Evolutionary conservation across 1,140 invertebrate species (phyloP), one percentile per base, ranked within the genome.

Genomic region (Wiebesia pumilae): DNA sequence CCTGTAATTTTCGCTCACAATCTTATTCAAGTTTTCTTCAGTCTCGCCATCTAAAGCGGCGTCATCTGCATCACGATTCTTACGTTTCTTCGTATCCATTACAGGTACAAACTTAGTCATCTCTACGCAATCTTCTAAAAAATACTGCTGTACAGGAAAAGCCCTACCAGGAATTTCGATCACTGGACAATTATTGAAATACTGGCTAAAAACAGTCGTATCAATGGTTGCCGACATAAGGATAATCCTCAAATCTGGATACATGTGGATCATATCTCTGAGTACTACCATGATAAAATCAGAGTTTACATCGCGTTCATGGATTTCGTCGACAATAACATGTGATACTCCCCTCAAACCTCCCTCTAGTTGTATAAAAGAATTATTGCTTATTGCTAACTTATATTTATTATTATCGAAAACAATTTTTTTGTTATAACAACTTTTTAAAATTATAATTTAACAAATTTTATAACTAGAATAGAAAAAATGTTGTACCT

Each of bases 141-240:
- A 99, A 91, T 97, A 98, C 89, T 98, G 97, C 85, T 96, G 93
- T 0, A 98, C 97, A 0, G 97, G 97, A 92, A 95, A 97, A 3
- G 97, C 95, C 69, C 97, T 94, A 0, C 98, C 98, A 2, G 96
- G 95, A 3, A 98, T 96, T 94, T 97, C 96, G 85, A 97, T 93
- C 0, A 98, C 96, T 0, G 97, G 97, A 93, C 98, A 98, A 86
- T 97, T 95, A 83, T 97, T 97, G 93, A 99, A 99, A 93, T 99
- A 99, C 21, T 96, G 94, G 6, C 96, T 96, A 92, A 99, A 99
- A 0, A 99, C 94, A 0, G 97, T 95, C 0, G 97, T 98, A 90
- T 99, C 98, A 84, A 99, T 98, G 0, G 99, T 99, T 9, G 99
- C 99, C 12, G 98, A 99, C 98, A 99, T 99, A 35, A 99, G 95